Conservation (phyloP, 2,113 vertebrate species). For the Odocoileus virginianus region DNA sequence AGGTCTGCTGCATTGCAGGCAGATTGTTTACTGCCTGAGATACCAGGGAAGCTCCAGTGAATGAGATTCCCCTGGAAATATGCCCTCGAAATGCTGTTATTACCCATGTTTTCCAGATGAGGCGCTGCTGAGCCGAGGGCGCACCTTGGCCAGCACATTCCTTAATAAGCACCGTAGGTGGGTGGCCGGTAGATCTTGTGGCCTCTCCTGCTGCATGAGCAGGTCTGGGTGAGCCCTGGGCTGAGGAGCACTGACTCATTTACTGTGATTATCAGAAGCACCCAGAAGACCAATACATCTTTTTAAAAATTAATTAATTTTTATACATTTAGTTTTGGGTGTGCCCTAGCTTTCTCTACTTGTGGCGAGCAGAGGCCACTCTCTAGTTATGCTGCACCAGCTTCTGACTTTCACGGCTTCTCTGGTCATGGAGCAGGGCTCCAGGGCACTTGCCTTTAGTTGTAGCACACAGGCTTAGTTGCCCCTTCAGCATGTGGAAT, state of each 20-base stretch:
- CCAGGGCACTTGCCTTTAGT: rapidly evolving
- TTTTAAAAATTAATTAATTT: neutral
- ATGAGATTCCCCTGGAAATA: neutral
- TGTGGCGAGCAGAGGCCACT: neutral
- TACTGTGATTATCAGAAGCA: no score
- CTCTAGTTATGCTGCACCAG: neutral
- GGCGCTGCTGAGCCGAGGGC: neutral
- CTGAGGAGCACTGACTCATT: neutral
- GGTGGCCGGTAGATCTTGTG: rapidly evolving
- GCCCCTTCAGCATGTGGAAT: neutral
- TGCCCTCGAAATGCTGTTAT: rapidly evolving
- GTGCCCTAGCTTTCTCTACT: neutral
- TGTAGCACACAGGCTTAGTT: neutral
- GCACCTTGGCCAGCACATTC: neutral
- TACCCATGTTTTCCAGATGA: neutral
- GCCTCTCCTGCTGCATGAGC: neutral
- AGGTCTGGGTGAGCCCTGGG: neutral
- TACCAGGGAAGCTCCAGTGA: neutral
- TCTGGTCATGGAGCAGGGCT: neutral
- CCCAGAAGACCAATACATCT: neutral
- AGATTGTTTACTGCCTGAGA: neutral
- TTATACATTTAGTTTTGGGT: neutral
- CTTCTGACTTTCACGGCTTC: neutral
- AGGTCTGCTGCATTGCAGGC: neutral
- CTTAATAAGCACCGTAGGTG: neutral